phyloP scores from a whole-genome alignment of 1,140 invertebrate genomes.

The Trachymyrmex cornetzi region DNA sequence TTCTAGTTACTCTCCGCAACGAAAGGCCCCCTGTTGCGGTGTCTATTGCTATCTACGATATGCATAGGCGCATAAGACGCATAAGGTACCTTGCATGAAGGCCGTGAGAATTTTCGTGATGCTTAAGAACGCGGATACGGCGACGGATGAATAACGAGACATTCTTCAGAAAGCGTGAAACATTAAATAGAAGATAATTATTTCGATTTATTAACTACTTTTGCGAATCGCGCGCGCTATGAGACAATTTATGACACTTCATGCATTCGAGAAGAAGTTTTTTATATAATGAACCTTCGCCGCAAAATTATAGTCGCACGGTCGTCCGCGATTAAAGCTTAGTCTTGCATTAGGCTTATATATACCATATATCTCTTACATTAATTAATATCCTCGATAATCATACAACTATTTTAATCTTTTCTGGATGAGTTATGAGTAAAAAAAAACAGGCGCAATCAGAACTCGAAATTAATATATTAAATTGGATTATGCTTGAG shows the following conservation, averaged over 20 bases:
- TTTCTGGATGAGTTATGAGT: neutral
- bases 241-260: slow-evolving; percentile 59
- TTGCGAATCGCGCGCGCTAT: slow-evolving; percentile 22
- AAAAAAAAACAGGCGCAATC: slow-evolving; percentile 24
- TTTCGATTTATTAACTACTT: slow-evolving; percentile 60
- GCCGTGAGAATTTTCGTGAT: slow-evolving; percentile 66
- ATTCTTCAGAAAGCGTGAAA: slow-evolving; percentile 45
- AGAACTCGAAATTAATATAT: slow-evolving; percentile 41
- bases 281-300: slow-evolving; percentile 9
- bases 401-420: slow-evolving; percentile 27
- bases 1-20: slow-evolving; percentile 58
- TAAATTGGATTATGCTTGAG: slow-evolving; percentile 43
- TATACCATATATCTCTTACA: slow-evolving; percentile 21
- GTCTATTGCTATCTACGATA: slow-evolving; percentile 58
- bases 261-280: neutral
- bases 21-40: slow-evolving; percentile 60
- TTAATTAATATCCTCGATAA: slow-evolving; percentile 57
- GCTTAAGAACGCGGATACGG: slow-evolving; percentile 53
- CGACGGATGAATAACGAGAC: slow-evolving; percentile 47
- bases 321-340: slow-evolving; percentile 38
- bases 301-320: slow-evolving; percentile 47
- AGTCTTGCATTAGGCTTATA: slow-evolving; percentile 6
- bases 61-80: slow-evolving; percentile 36
- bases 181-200: slow-evolving; percentile 59
- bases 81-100: slow-evolving; percentile 47